Evolutionary conservation across 2,888 invertebrate species (phyloP).

Genomic region (Folsomia manolachei): DNA sequence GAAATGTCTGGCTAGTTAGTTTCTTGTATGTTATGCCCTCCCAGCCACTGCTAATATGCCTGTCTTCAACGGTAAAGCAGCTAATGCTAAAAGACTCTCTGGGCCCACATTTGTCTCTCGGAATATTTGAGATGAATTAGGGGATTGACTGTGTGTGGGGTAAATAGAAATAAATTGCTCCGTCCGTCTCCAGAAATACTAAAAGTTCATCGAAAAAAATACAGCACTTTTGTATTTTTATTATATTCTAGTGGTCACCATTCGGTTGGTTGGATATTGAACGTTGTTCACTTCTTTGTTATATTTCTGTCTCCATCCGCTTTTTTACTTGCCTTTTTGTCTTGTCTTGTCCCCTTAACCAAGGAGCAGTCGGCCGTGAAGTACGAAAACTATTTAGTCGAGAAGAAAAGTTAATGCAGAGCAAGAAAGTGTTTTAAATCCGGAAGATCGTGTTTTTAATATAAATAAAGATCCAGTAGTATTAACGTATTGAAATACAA

Average conservation of each 20-base stretch:
- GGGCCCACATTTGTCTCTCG: slow-evolving; percentile 10
- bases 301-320: neutral
- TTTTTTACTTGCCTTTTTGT: neutral
- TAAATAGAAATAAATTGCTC: slow-evolving; percentile 23
- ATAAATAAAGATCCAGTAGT: slow-evolving; percentile 43
- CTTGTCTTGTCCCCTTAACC: neutral
- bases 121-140: slow-evolving; percentile 24
- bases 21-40: no score
- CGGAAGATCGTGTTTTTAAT: slow-evolving; percentile 33
- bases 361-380: neutral
- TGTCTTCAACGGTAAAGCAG: neutral
- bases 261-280: neutral
- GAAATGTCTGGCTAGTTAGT: no score
- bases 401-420: slow-evolving; percentile 3
- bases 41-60: neutral
- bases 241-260: neutral
- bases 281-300: neutral
- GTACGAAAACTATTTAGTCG: neutral
- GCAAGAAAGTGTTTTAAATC: slow-evolving; percentile 18
- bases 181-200: neutral
- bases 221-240: neutral
- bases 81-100: slow-evolving; percentile 24
- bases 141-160: slow-evolving; percentile 19
- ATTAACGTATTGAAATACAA: slow-evolving; percentile 18
- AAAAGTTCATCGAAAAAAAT: no score